A percentile compares a stretch with the other conserved stretches of the same genome.
phyloP scores from a whole-genome alignment of 2,888 invertebrate genomes.

The Anoplius nigerrimus region DNA sequence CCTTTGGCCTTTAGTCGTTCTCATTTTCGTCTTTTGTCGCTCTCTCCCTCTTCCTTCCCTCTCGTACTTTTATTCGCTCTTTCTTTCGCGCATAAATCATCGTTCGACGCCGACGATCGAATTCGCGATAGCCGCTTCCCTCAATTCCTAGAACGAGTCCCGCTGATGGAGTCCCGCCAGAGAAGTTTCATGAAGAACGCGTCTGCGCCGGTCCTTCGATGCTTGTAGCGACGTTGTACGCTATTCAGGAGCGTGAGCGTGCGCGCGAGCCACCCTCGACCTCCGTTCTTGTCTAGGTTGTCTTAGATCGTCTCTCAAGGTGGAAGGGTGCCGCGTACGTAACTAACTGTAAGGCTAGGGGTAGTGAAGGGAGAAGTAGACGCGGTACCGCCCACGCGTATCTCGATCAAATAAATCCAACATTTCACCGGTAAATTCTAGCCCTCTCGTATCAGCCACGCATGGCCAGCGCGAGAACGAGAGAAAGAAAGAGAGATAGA shows the following conservation, averaged over 20 bases:
- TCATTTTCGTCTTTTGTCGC: slow-evolving; percentile 9
- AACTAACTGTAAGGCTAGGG: slow-evolving; percentile 54
- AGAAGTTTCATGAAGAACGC: slow-evolving; percentile 26
- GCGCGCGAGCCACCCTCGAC: slow-evolving; percentile 7
- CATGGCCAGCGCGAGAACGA: slow-evolving; percentile 28
- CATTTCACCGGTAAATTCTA: slow-evolving; percentile 72
- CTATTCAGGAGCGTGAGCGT: slow-evolving; percentile 40
- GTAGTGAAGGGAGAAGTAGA: slow-evolving; percentile 31
- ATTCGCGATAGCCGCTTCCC: slow-evolving; percentile 58
- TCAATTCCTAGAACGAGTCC: slow-evolving; percentile 62
- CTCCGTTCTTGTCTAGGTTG: slow-evolving; percentile 42
- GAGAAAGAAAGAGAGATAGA: slow-evolving; percentile 24
- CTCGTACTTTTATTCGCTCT: neutral
- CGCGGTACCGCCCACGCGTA: slow-evolving; percentile 73
- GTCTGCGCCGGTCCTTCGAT: slow-evolving; percentile 33
- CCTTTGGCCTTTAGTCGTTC: slow-evolving; percentile 8
- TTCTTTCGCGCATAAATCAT: slow-evolving; percentile 56
- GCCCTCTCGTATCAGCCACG: slow-evolving; percentile 51
- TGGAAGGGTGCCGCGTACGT: slow-evolving; percentile 49
- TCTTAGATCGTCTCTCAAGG: slow-evolving; percentile 34
- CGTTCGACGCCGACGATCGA: slow-evolving; percentile 63
- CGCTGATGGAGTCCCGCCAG: slow-evolving; percentile 24
- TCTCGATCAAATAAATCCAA: slow-evolving; percentile 75
- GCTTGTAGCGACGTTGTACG: slow-evolving; percentile 10
- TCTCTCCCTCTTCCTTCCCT: slow-evolving; percentile 12